Evolutionary conservation across 2,888 invertebrate species (phyloP), one percentile per base, ranked within the genome.

Genomic region (Seladonia tumulorum): DNA sequence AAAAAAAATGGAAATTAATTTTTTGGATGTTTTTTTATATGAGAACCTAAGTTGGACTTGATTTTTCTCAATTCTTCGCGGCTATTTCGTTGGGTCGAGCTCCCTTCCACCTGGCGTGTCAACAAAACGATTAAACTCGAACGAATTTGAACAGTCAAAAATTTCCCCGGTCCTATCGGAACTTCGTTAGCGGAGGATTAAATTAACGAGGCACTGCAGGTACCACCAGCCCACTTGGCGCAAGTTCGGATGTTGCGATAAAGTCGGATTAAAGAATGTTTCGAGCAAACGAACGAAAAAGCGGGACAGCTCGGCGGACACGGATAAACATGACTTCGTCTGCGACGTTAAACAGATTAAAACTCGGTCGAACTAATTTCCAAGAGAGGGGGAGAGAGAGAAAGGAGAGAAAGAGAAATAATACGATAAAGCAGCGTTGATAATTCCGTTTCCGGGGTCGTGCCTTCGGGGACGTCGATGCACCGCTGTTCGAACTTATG

Each of bases 381-480:
- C 29, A 25, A 60, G 29, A 35, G 35, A 35, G 29, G 0, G 25
- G 16, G 60, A 25, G 25, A 49, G 14, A 12, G 57, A 57, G 12
- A n/a, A 3, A 53, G 53, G 12, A 25, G 12, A 57, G 57, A 8
- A n/a, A 10, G 49, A 18, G 49, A n/a, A 71, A 57, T 57, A 78
- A 78, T 57, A 42, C 18, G n/a, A 70, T 53, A 42, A 70, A 25
- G 22, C n/a, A 39, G 29, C 53, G 53, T 70, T 35, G 66, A 78
- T 53, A 70, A 70, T 71, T 49, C 39, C 49, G 53, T 71, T 71
- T 78, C 70, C 57, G 49, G 53, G 22, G n/a, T 39, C 47, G 53
- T n/a, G 71, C 47, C 53, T n/a, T 53, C 53, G 53, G 57, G 70
- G 47, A 70, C 70, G 42, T 70, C 70, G 53, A 57, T 25, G 45